These are phyloP conservation scores for Oreonectes daqikongensis DNA, from an alignment of 2,797 vertebrate genomes.

Conservation along the genomic window DNA sequence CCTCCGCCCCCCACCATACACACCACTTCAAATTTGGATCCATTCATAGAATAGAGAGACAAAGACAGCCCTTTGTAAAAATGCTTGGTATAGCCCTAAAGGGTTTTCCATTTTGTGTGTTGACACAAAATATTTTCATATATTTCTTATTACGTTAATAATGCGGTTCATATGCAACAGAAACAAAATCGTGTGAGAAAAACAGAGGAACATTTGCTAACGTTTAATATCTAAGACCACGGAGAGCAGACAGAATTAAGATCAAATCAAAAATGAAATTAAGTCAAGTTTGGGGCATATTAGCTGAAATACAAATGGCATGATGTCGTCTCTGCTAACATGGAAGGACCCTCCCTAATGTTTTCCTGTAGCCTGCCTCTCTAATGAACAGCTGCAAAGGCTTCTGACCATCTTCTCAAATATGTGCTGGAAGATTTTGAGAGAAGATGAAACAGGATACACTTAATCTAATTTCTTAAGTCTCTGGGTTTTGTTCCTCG, in stretches of 20 bases:
- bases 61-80: conserved; percentile 64
- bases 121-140: conserved; percentile 16
- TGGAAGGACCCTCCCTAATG: conserved; percentile 67
- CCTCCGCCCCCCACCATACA: conserved; percentile 12
- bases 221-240: conserved; percentile 5
- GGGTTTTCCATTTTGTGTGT: conserved; percentile 14
- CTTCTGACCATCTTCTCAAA: conserved; percentile 67
- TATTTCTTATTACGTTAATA: conserved; percentile 1
- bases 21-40: conserved; percentile 54
- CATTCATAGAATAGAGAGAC: conserved; percentile 64
- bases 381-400: conserved; percentile 76
- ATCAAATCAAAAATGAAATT: conserved; percentile 18
- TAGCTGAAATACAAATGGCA: conserved; percentile 20
- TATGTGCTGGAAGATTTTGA: conserved; percentile 71
- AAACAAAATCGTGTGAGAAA: neutral
- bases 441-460: conserved; percentile 53
- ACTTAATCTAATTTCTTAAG: conserved; percentile 72
- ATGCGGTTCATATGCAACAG: neutral
- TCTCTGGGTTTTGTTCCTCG: conserved; percentile 58
- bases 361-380: conserved; percentile 67
- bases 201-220: neutral
- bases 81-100: conserved; percentile 29
- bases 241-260: too few relatives aligned
- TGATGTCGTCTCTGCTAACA: conserved; percentile 42
- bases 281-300: conserved; percentile 18